Conservation (phyloP, 1,140 invertebrate genomes). For the Zaprionus ghesquierei region DNA sequence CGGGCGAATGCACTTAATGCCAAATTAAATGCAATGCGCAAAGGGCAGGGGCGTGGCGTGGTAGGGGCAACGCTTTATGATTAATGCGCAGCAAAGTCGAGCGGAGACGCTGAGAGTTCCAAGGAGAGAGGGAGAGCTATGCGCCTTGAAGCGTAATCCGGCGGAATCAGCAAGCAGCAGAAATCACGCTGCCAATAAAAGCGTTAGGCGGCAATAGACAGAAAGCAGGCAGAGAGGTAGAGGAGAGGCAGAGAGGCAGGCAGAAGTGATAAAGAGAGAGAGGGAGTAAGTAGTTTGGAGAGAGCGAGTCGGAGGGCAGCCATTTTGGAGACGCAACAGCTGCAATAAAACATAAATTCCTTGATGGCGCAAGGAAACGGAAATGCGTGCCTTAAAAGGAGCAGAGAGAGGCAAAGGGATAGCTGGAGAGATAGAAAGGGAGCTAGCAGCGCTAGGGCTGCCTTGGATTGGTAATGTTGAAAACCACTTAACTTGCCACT, state of each 20-base stretch:
- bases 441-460: not conserved
- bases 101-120: not conserved
- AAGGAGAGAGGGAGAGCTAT: conserved; percentile 43
- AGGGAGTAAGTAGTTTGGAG: not conserved
- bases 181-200: conserved; percentile 59
- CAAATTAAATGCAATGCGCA: conserved; percentile 53
- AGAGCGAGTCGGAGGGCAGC: not conserved
- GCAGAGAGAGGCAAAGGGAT: not conserved
- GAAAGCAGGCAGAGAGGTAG: not conserved
- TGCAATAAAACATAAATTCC: conserved; percentile 63
- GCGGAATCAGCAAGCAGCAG: no score
- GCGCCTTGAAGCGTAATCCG: conserved; percentile 54
- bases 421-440: no score
- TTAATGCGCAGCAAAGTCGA: conserved; percentile 52
- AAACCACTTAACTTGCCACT: conserved; percentile 48
- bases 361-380: conserved; percentile 32
- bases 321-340: conserved; percentile 37
- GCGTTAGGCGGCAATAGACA: conserved; percentile 8
- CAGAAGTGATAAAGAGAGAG: not conserved
- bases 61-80: conserved; percentile 43
- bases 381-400: conserved; percentile 52
- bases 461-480: conserved; percentile 40
- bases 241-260: not conserved
- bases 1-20: conserved; percentile 59
- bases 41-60: not conserved